Conservation (phyloP, 2,797 vertebrate genomes). For the Gymnodraco acuticeps region DNA sequence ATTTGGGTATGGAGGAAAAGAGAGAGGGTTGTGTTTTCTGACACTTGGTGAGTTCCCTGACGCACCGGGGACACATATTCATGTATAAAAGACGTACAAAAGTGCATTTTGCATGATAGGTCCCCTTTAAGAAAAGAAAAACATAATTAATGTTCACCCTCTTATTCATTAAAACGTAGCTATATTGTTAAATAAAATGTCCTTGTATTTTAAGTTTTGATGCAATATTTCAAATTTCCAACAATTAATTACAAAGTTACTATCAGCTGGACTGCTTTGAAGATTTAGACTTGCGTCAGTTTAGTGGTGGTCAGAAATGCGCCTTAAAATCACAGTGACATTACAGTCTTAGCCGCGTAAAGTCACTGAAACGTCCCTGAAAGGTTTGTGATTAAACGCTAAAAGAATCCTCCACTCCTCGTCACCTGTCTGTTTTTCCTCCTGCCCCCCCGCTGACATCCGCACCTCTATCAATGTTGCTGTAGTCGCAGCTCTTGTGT, state of each 20-base stretch:
- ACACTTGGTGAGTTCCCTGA: too few relatives aligned
- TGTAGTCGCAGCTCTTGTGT: constrained; percentile 10
- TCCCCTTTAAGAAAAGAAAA: not conserved
- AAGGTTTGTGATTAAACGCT: constrained; percentile 66
- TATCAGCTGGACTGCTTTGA: constrained; percentile 39
- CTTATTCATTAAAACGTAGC: too few relatives aligned
- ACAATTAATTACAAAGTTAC: constrained; percentile 23
- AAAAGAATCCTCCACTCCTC: constrained; percentile 50
- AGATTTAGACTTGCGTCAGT: constrained; percentile 16
- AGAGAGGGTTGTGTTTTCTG: too few relatives aligned
- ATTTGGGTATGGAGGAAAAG: too few relatives aligned
- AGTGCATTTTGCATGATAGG: too few relatives aligned
- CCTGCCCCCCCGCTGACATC: constrained; percentile 41
- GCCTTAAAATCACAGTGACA: constrained; percentile 40
- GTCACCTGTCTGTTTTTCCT: constrained; percentile 57
- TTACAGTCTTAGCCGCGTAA: constrained; percentile 29
- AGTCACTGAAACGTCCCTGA: constrained; percentile 48
- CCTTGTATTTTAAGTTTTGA: not conserved
- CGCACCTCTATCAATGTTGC: constrained; percentile 44
- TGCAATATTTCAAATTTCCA: constrained; percentile 23
- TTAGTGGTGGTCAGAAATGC: constrained; percentile 54
- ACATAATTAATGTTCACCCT: not conserved
- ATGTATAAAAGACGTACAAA: too few relatives aligned
- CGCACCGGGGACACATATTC: too few relatives aligned
- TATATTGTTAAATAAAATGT: not conserved